These are phyloP conservation scores for Anthrax anthrax DNA, from an alignment of 2,888 invertebrate species.

Conservation along the genomic window DNA sequence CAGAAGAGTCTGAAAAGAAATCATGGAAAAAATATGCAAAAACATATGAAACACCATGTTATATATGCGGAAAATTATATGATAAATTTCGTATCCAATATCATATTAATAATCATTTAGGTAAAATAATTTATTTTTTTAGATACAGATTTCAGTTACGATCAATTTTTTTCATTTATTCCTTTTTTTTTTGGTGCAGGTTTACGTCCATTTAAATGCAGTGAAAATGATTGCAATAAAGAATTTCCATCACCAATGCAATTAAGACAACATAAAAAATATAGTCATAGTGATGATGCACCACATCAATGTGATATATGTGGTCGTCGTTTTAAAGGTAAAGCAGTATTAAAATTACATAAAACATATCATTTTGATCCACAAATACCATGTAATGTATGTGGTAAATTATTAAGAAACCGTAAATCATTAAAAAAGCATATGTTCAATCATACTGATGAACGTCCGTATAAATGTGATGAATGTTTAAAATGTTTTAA, in stretches of 20 bases:
- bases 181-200: neutral
- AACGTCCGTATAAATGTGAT: neutral
- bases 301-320: neutral
- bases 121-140: neutral
- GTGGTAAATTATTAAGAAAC: conserved; percentile 1
- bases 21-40: too few relatives aligned
- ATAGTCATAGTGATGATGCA: neutral
- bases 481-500: neutral
- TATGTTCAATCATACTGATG: neutral
- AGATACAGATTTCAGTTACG: too few relatives aligned
- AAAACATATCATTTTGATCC: conserved; percentile 3
- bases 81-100: neutral
- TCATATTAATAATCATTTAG: neutral
- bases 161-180: neutral
- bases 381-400: neutral
- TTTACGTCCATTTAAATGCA: neutral
- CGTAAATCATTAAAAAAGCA: neutral
- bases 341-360: neutral
- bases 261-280: neutral
- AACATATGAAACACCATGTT: neutral
- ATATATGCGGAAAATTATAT: neutral
- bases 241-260: neutral
- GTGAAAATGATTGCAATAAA: neutral
- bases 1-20: too few relatives aligned
- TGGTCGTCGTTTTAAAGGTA: neutral